A percentile compares a stretch with the other conserved stretches of the same genome.
phyloP scores from a whole-genome alignment of 2,113 vertebrate genomes.

The Nycticebus coucang region DNA sequence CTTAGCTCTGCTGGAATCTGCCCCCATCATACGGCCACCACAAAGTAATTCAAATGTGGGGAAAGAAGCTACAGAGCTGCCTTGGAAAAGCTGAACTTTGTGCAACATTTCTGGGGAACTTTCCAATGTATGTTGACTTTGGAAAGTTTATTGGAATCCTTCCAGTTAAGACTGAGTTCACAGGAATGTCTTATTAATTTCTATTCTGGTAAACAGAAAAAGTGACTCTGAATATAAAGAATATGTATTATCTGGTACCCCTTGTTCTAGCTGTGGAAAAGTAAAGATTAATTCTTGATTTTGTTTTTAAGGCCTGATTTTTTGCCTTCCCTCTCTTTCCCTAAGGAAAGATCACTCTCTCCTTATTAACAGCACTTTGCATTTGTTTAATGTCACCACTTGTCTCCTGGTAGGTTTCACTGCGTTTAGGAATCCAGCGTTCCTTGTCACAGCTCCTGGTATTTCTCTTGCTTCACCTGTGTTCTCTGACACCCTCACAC shows the following conservation, averaged over 20 bases:
- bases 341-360: not conserved
- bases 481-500: not conserved
- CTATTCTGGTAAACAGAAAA: conserved; percentile 36
- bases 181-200: conserved; percentile 38
- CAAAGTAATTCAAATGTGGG: not conserved
- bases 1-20: not conserved
- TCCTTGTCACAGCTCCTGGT: not conserved
- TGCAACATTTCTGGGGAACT: conserved; percentile 1
- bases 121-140: conserved; percentile 1
- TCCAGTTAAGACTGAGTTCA: conserved; percentile 40
- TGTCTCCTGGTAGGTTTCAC: not conserved
- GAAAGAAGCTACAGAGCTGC: not conserved
- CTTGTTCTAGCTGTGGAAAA: conserved; percentile 32
- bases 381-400: not conserved
- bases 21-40: not conserved
- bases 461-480: not conserved
- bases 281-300: conserved; percentile 29
- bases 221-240: conserved; percentile 28
- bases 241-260: conserved; percentile 1
- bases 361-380: not conserved
- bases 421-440: not conserved
- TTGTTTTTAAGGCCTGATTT: not conserved
- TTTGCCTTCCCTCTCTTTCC: conserved; percentile 5
- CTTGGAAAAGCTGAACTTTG: not conserved
- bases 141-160: conserved; percentile 54